Evolutionary conservation across 2,797 vertebrate species (phyloP).

Genomic region (Rhynchotus rufescens): DNA sequence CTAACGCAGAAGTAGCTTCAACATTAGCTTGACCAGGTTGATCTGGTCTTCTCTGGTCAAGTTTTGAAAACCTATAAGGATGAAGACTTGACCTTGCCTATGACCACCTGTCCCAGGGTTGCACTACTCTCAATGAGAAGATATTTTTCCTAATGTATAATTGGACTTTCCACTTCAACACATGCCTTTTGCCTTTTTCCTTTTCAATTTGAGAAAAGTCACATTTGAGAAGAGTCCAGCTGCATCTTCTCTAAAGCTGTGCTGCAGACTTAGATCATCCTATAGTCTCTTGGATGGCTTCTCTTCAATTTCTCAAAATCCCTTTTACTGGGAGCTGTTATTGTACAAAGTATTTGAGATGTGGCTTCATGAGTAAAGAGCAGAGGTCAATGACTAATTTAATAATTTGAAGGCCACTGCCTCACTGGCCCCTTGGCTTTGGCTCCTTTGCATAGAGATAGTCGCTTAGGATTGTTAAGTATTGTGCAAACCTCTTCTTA

Average conservation of each 20-base stretch:
- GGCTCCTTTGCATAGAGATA: background rate
- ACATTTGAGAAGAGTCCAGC: too few relatives aligned
- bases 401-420: background rate
- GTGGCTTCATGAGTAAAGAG: background rate
- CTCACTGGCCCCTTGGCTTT: background rate
- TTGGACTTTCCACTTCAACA: too few relatives aligned
- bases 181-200: too few relatives aligned
- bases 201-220: too few relatives aligned
- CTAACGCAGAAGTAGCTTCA: background rate
- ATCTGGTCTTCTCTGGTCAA: background rate
- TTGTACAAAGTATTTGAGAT: background rate
- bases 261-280: background rate
- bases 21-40: background rate
- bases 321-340: background rate
- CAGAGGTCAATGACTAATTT: background rate
- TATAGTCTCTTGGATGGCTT: background rate
- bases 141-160: background rate
- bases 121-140: background rate
- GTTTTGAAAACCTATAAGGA: background rate
- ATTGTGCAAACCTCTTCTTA: conserved; percentile 23
- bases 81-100: background rate
- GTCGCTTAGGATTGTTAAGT: background rate
- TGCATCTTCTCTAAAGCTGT: background rate
- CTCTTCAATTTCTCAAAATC: background rate
- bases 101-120: background rate